These are phyloP conservation scores for Chelonia mydas DNA, from an alignment of 2,797 vertebrate species.

Conservation along the genomic window DNA sequence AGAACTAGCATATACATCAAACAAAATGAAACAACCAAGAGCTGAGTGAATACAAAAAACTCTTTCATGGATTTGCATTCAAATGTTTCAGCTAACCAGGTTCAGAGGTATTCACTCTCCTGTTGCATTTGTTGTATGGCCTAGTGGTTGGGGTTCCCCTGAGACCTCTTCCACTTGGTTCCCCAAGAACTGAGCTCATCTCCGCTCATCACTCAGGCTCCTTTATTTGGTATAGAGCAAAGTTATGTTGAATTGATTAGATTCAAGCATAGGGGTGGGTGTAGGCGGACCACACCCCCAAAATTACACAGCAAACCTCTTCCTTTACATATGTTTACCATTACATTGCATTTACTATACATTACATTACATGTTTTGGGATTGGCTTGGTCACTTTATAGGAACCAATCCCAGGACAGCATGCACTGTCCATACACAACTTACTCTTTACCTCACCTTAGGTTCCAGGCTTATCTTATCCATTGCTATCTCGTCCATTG, in stretches of 20 bases:
- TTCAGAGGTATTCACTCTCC: not conserved
- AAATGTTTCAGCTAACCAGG: not conserved
- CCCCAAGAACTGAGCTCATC: not conserved
- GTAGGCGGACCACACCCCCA: not conserved
- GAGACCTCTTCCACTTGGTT: not conserved
- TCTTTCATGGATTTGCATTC: not conserved
- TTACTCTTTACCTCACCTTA: not conserved
- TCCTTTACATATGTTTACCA: not conserved
- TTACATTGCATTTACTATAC: not conserved
- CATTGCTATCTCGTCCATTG: not conserved
- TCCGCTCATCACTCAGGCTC: not conserved
- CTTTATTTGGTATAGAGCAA: not conserved
- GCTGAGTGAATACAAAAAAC: not conserved
- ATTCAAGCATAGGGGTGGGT: not conserved
- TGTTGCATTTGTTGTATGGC: not conserved
- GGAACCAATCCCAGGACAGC: not conserved
- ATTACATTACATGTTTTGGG: not conserved
- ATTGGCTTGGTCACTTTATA: not conserved
- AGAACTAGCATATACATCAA: not conserved
- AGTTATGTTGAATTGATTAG: not conserved
- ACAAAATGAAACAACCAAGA: not conserved
- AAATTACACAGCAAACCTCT: not conserved
- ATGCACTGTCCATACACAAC: not conserved
- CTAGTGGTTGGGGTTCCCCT: not conserved
- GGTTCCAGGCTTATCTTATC: not conserved